Base-by-base conservation (phyloP, 2,113 vertebrate species). In the Nettapus auritus region DNA sequence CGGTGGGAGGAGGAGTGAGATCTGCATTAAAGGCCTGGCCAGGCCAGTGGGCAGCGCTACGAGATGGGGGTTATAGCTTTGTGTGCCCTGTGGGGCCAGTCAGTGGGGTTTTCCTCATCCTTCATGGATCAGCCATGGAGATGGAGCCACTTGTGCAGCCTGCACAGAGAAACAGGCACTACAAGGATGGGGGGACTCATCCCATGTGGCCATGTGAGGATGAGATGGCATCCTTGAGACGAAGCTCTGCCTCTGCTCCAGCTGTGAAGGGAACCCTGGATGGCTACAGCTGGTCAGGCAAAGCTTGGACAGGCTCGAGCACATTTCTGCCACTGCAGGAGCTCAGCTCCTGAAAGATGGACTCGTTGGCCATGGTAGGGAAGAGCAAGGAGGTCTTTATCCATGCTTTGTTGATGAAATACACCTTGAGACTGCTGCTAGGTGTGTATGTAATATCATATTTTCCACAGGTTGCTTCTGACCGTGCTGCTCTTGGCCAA, bases 141-240 rank as follows among this genome's bases (percentile, higher is more conserved):
- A 13, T 62, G 59, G 16, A 94, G 9, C 23, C 46, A 53, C 23
- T 31, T 38, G 76, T 59, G 18, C 3, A 44, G 44, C 28, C 75
- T 53, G 52, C 69, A 70, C 1, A 76, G 57, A 78, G 55, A 52
- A 68, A 29, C 36, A 71, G 38, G 23, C 29, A 44, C 22, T 0
- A 1, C 23, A 60, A 71, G 11, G 8, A 29, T 31, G 26, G 71
- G 62, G 26, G 71, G 52, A 78, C 23, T 55, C 68, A 78, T 53
- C 55, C 80, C 66, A 0, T 23, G 23, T 2, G 12, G 56, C 15
- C 77, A 67, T 26, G 13, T 0, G 0, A 86, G 56, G 46, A 62
- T 0, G 1, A 86, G 73, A 22, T 46, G 42, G 52, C n/a, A 70
- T 71, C 60, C 21, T 66, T 50, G 60, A 81, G 44, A 44, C 36